phyloP scores from a whole-genome alignment of 2,888 invertebrate species.

The Cheilosia soror region DNA sequence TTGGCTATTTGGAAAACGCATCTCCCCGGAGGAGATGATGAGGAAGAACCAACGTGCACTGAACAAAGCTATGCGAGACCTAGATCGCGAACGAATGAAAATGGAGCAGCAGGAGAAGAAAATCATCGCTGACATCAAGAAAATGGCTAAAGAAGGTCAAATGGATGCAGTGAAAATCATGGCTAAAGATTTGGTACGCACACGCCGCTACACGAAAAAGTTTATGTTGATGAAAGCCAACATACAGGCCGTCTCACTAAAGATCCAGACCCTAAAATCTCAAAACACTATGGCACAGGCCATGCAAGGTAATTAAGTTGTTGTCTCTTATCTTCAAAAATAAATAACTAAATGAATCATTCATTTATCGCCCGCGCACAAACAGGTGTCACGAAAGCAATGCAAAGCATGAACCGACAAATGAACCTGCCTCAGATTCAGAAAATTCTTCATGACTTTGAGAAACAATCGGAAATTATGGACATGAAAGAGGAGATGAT shows the following conservation, averaged over 20 bases:
- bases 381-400: conserved; percentile 95
- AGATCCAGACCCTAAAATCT: conserved; percentile 98
- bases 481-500: conserved; percentile 99
- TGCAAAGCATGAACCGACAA: conserved; percentile 99
- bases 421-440: conserved; percentile 99
- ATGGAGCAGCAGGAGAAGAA: conserved; percentile 99
- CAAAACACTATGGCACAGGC: conserved; percentile 99
- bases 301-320: conserved; percentile 89
- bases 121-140: conserved; percentile 98
- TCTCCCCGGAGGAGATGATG: conserved; percentile 99
- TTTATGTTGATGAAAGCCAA: conserved; percentile 99
- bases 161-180: conserved; percentile 99
- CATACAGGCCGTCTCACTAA: conserved; percentile 98
- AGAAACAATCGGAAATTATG: conserved; percentile 99
- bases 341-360: background rate
- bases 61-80: conserved; percentile 98
- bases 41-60: conserved; percentile 98
- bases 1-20: conserved; percentile 97
- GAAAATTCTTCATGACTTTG: conserved; percentile 98
- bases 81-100: conserved; percentile 95
- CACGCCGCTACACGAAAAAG: conserved; percentile 97
- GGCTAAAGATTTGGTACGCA: conserved; percentile 99
- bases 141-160: conserved; percentile 99
- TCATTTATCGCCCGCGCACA: conserved; percentile 2
- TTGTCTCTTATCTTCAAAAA: background rate